Evolutionary conservation across 1,140 invertebrate species (phyloP), one percentile per base, ranked within the genome.

Genomic region (Aphidius gifuensis): DNA sequence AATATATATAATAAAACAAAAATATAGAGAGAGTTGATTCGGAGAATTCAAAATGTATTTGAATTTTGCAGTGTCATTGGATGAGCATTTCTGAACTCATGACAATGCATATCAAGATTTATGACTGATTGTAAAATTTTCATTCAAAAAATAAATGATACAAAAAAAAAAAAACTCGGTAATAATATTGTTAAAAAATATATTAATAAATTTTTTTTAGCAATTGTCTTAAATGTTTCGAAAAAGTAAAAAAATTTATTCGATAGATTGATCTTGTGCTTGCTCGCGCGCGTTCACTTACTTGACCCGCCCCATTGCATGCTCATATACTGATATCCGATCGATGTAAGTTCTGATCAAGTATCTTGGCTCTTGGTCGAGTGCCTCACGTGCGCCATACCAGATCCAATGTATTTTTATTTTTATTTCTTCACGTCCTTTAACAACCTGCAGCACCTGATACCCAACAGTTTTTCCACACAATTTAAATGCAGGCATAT

Each of bases 241-340:
- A 23, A 39, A 39, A 53, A 39, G 3, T 23, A 38, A 53, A 39
- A 23, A 39, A 71, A 70, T 68, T 72, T 71, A 71, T 71, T 71
- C 66, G 70, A 67, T 68, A 68, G 71, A 72, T 72, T 68, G 71
- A 71, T 72, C 71, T 72, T 61, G 9, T 32, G 23, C 23, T 32
- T 32, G 23, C 23, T 32, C 23, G 23, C 23, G 23, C 23, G 23
- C 23, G 23, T 32, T 32, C 23, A 32, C 23, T 3, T 3, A 32
- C 8, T 23, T 53, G 65, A 61, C 58, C 70, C 71, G 71, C 71
- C 71, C 66, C 61, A 64, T 72, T 71, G 71, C 70, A 72, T 72
- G 71, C 70, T 67, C 63, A 21, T 58, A 32, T 32, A 32, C 53
- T 65, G 71, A 72, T 72, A 71, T 61, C 60, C 71, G 70, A 72